Base-by-base conservation (phyloP, 2,113 vertebrate species). In the Prinia subflava region DNA sequence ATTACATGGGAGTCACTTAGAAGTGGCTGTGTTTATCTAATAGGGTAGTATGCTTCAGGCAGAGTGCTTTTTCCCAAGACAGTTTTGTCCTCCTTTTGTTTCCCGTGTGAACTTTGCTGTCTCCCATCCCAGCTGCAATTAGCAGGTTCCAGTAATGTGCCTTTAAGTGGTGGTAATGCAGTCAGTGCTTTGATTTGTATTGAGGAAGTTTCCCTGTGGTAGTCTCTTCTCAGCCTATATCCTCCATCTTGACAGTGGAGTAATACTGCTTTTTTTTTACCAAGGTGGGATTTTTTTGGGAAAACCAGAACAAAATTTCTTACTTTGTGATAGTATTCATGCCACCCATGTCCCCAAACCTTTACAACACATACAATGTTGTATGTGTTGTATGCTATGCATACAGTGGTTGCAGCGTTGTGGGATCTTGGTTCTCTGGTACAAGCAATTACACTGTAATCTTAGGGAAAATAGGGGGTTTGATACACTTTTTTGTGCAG, bases 351-450 rank as follows among this genome's bases (percentile, higher is more conserved):
- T 41, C 41, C 14, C 20, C 28, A 75, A 5, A 47, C 35, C 7
- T 44, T 47, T n/a, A 13, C 14, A 82, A 20, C 76, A 13, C 4
- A 2, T 12, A 6, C n/a, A n/a, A n/a, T n/a, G n/a, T n/a, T n/a
- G n/a, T n/a, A n/a, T n/a, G n/a, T n/a, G n/a, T n/a, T 55, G 5
- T 21, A 41, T 42, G 13, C n/a, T 46, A 0, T 49, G 33, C 0
- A 0, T 47, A 22, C 11, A n/a, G 47, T 79, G 11, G 7, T 21
- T 75, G 31, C 25, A 79, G n/a, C 28, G 22, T 22, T 1, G 6
- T 49, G 23, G 44, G 8, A 37, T 64, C 55, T 80, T 42, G 24
- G 20, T 74, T 90, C 57, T 55, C 42, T 80, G 13, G 3, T 80
- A 23, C 8, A 56, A 30, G 21, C 8, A 57, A 30, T 56, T 68